A percentile compares a stretch with the other conserved stretches of the same genome.
Conservation (phyloP, 2,113 vertebrate genomes). For the Holacanthus passer region DNA sequence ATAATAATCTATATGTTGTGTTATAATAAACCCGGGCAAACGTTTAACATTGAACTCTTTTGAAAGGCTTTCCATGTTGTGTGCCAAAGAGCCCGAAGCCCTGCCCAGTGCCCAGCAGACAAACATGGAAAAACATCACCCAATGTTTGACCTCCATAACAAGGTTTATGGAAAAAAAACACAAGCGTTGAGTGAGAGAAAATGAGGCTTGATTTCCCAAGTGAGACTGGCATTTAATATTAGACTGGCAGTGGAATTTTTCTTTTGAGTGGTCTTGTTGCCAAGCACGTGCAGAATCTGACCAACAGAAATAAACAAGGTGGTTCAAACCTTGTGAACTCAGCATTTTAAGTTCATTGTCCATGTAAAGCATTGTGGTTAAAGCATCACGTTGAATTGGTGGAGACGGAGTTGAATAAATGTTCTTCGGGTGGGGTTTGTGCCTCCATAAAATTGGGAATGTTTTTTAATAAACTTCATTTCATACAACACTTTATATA, state of each 20-base stretch:
- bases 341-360: neutral
- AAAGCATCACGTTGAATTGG: constrained; percentile 1
- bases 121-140: constrained; percentile 75
- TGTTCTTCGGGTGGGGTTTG: neutral
- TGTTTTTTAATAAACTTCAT: neutral
- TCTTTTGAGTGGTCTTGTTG: neutral
- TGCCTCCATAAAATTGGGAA: neutral
- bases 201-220: constrained; percentile 52
- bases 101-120: constrained; percentile 49
- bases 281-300: constrained; percentile 39
- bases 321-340: constrained; percentile 17
- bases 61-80: constrained; percentile 60
- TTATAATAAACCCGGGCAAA: constrained; percentile 1
- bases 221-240: constrained; percentile 29
- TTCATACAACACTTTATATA: neutral
- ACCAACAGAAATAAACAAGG: constrained; percentile 1
- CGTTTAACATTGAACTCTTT: constrained; percentile 51
- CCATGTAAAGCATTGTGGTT: neutral
- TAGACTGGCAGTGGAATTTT: constrained; percentile 19
- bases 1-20: constrained; percentile 47
- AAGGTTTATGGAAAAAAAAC: constrained; percentile 48
- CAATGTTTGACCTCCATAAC: constrained; percentile 52
- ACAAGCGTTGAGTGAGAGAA: constrained; percentile 32
- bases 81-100: constrained; percentile 60
- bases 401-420: neutral